phyloP scores from a whole-genome alignment of 2,113 vertebrate species.

The Labeo catla region DNA sequence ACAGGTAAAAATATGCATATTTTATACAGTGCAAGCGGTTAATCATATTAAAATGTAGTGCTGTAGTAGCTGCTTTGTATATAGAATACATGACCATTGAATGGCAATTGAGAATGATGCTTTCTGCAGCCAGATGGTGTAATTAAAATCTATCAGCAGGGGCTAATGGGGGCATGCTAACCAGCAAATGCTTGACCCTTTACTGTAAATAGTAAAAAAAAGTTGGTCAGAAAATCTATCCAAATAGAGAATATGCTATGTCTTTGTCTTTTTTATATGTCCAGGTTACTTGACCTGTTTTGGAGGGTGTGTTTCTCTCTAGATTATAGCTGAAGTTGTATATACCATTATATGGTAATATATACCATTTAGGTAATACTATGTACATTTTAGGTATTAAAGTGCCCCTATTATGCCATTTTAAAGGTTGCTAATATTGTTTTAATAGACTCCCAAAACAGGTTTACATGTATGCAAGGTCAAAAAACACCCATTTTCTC shows the following conservation, averaged over 20 bases:
- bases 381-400: too few relatives aligned
- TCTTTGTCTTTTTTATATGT: neutral
- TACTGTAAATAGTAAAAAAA: neutral
- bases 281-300: neutral
- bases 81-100: neutral
- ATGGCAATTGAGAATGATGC: neutral
- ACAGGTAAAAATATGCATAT: neutral
- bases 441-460: too few relatives aligned
- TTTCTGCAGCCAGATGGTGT: neutral
- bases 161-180: neutral
- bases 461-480: too few relatives aligned
- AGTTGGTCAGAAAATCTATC: neutral
- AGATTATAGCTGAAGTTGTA: too few relatives aligned
- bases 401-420: too few relatives aligned
- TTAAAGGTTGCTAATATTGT: too few relatives aligned
- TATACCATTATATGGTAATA: too few relatives aligned
- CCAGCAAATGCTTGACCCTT: neutral
- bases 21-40: neutral
- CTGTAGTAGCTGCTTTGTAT: neutral
- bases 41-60: neutral
- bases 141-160: neutral
- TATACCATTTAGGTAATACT: too few relatives aligned
- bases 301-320: neutral
- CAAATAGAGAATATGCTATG: neutral
- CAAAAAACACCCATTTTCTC: too few relatives aligned